phyloP scores from a whole-genome alignment of 2,888 invertebrate genomes.

The Scaptomyza cyrtandrae region DNA sequence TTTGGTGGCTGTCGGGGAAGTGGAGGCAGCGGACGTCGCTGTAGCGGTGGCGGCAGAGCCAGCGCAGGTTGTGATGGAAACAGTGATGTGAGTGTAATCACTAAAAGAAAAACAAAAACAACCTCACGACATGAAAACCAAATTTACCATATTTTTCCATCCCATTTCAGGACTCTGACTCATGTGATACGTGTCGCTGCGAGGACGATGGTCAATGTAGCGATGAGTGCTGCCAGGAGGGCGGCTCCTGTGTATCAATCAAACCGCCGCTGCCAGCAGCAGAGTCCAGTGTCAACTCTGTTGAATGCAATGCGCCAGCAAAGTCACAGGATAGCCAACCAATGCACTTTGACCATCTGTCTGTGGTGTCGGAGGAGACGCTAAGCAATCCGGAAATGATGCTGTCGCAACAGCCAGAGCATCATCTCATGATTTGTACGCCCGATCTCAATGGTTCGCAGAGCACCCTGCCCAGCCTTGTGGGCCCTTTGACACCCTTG shows the following conservation, averaged over 20 bases:
- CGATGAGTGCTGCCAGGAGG: conserved; percentile 79
- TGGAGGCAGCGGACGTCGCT: conserved; percentile 70
- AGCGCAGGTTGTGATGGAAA: conserved; percentile 78
- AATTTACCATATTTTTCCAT: neutral
- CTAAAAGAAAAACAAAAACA: neutral
- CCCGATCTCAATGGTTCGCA: conserved; percentile 74
- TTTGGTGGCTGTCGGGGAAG: conserved; percentile 71
- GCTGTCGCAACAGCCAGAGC: conserved; percentile 62
- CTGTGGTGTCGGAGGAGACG: conserved; percentile 91
- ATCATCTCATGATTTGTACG: conserved; percentile 64
- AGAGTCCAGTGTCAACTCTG: conserved; percentile 25
- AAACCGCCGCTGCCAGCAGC: conserved; percentile 53
- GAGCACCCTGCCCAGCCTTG: conserved; percentile 72
- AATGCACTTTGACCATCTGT: conserved; percentile 88
- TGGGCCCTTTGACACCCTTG: conserved; percentile 78
- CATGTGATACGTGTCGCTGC: conserved; percentile 83
- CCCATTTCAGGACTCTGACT: conserved; percentile 81
- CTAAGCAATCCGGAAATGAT: conserved; percentile 82
- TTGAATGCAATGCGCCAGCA: conserved; percentile 30
- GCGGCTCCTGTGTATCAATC: conserved; percentile 71
- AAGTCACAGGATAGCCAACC: conserved; percentile 39
- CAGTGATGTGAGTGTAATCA: conserved; percentile 78
- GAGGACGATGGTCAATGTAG: conserved; percentile 74
- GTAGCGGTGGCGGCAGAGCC: conserved; percentile 67
- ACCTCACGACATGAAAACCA: neutral